A percentile compares a stretch with the other conserved stretches of the same genome.
These are phyloP conservation scores for Caenorhabditis sp. DNA, from an alignment of 2,888 invertebrate genomes.

Conservation along the genomic window DNA sequence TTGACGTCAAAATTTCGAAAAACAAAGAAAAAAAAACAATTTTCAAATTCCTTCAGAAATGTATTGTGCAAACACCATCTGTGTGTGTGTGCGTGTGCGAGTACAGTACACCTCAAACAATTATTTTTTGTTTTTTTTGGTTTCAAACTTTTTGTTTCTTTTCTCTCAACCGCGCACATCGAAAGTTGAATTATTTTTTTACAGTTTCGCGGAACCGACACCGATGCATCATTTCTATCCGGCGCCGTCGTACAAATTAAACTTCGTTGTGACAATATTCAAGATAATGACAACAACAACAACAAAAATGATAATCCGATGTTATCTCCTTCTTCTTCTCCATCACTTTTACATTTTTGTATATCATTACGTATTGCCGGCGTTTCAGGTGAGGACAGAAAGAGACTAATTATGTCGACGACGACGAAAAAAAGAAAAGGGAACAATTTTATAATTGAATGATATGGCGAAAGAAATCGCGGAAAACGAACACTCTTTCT, in stretches of 20 bases:
- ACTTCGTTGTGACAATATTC: constrained; percentile 15
- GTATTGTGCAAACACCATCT: too few relatives aligned
- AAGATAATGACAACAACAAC: not conserved
- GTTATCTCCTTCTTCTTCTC: too few relatives aligned
- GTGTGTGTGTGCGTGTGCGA: too few relatives aligned
- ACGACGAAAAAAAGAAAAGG: not conserved
- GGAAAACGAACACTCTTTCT: not conserved
- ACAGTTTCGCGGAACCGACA: constrained; percentile 43
- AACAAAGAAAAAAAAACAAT: too few relatives aligned
- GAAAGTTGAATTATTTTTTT: constrained; percentile 1
- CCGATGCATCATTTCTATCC: constrained; percentile 24
- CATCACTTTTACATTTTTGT: constrained; percentile 6
- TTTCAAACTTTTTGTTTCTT: too few relatives aligned
- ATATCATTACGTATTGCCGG: constrained; percentile 25
- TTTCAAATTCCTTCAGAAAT: too few relatives aligned
- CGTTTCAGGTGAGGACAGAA: constrained; percentile 21
- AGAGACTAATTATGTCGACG: not conserved
- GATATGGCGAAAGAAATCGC: not conserved
- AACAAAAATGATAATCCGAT: not conserved
- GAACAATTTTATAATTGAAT: not conserved
- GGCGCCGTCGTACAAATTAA: constrained; percentile 45
- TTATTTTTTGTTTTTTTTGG: too few relatives aligned
- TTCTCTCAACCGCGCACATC: too few relatives aligned
- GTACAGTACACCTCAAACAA: too few relatives aligned
- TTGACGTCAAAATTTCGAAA: not conserved